phyloP scores from a whole-genome alignment of 2,888 invertebrate genomes.

The Pelosia muscerda region DNA sequence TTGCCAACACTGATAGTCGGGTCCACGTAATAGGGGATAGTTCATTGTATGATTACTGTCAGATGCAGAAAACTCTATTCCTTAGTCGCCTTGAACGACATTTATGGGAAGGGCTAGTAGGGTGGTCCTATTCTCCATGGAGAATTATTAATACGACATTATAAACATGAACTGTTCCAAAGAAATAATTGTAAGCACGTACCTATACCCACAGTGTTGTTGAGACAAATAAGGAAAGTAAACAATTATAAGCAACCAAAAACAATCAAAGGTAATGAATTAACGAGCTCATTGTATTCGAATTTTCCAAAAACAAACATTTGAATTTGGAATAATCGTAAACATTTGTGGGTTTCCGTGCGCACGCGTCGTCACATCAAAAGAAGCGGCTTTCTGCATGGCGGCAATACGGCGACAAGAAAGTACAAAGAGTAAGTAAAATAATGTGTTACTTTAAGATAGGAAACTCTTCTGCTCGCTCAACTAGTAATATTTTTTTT shows the following conservation, averaged over 20 bases:
- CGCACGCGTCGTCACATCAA: slow-evolving; percentile 77
- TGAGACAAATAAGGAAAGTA: not conserved
- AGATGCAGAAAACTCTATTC: too few relatives aligned
- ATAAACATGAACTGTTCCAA: not conserved
- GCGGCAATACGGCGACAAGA: slow-evolving; percentile 59
- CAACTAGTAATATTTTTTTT: not conserved
- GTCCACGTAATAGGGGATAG: too few relatives aligned
- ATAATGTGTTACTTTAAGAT: not conserved
- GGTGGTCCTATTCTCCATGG: too few relatives aligned
- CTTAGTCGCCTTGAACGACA: too few relatives aligned
- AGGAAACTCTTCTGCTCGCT: not conserved
- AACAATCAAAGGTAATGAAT: slow-evolving; percentile 53
- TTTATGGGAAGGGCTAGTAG: too few relatives aligned
- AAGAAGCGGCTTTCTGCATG: slow-evolving; percentile 63
- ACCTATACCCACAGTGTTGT: not conserved
- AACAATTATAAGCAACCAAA: slow-evolving; percentile 23
- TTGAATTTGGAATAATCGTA: slow-evolving; percentile 67
- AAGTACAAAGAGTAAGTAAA: slow-evolving; percentile 50
- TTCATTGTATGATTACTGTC: too few relatives aligned
- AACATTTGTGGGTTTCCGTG: slow-evolving; percentile 67
- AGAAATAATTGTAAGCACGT: not conserved
- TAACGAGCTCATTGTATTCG: slow-evolving; percentile 65
- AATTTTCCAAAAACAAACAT: slow-evolving; percentile 58
- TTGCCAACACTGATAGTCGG: too few relatives aligned
- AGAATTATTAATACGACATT: not conserved